These are phyloP conservation scores for Zeugodacus cucurbitae DNA, from an alignment of 1,140 invertebrate species.

Conservation along the genomic window DNA sequence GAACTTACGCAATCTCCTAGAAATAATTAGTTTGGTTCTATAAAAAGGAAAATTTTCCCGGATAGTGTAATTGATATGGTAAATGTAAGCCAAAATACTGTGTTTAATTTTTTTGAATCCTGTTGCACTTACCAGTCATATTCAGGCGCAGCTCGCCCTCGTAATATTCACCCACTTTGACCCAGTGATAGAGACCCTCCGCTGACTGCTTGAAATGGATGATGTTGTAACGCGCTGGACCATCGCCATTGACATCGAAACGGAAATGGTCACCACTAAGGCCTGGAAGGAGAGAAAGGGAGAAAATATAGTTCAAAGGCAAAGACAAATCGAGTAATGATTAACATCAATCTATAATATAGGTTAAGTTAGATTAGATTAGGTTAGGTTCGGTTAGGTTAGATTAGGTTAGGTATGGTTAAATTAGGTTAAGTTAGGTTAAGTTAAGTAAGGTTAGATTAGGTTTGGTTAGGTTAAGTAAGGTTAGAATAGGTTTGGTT, in stretches of 20 bases:
- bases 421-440: too few relatives aligned
- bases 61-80: not conserved
- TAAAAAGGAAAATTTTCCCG: too few relatives aligned
- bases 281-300: constrained; percentile 69
- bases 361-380: too few relatives aligned
- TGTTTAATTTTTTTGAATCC: not conserved
- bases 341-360: too few relatives aligned
- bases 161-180: constrained; percentile 85
- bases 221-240: constrained; percentile 93
- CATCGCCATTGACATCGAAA: constrained; percentile 90
- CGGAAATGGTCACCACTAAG: constrained; percentile 89
- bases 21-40: too few relatives aligned
- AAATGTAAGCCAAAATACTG: not conserved
- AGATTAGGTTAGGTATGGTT: too few relatives aligned
- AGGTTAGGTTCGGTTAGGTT: too few relatives aligned
- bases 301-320: not conserved
- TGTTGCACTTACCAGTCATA: constrained; percentile 74
- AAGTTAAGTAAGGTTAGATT: too few relatives aligned
- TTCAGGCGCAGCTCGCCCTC: constrained; percentile 83
- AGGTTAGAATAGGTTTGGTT: too few relatives aligned
- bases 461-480: too few relatives aligned
- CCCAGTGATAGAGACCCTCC: constrained; percentile 82
- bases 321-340: not conserved
- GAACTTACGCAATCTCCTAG: too few relatives aligned
- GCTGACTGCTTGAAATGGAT: constrained; percentile 91